Conservation (phyloP, 2,797 vertebrate species). For the Otus scops region DNA sequence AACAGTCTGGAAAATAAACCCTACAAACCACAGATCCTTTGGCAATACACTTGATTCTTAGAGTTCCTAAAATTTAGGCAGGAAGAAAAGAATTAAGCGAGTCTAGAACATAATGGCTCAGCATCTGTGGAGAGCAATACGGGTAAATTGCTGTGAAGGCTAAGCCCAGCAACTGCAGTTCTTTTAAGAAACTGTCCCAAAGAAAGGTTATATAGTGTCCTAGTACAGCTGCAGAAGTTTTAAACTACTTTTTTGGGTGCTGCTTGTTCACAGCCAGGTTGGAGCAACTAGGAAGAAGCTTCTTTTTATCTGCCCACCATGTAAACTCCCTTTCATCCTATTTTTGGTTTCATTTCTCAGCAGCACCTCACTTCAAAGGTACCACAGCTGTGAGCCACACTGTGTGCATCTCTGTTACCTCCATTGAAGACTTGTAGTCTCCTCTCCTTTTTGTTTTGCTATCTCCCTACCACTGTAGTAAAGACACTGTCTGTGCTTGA, state of each 20-base stretch:
- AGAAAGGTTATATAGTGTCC: neutral
- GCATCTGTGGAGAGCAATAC: neutral
- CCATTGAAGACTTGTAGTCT: neutral
- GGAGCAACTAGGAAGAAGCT: neutral
- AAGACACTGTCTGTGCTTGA: neutral
- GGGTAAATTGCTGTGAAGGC: neutral
- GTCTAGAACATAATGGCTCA: neutral
- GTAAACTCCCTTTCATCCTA: neutral
- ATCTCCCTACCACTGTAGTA: neutral
- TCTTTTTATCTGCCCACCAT: neutral
- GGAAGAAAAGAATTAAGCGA: neutral
- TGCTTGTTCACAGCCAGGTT: neutral
- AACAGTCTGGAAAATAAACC: neutral
- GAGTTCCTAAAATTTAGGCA: neutral
- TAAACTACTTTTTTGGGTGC: neutral
- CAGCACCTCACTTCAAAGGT: neutral
- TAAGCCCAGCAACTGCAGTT: neutral
- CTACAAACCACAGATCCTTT: neutral
- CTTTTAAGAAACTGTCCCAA: neutral
- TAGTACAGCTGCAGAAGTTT: neutral
- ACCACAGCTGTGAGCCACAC: neutral
- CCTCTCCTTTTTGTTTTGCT: neutral
- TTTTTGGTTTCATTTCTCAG: neutral
- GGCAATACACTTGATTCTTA: neutral
- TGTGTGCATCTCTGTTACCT: neutral